A percentile compares a stretch with the other conserved stretches of the same genome.
Conservation (phyloP, 2,113 vertebrate genomes). For the human region GRCh38 chr6:119194001-119194500, state of each 20-base stretch:
- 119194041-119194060: constrained; percentile 26
- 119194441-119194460: too few species aligned
- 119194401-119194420: too few species aligned
- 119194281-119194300: not conserved
- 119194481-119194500: too few species aligned
- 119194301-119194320: not conserved
- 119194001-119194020: not conserved
- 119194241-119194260: not conserved
- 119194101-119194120: not conserved
- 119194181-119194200: not conserved
- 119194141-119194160: not conserved
- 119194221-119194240: constrained; percentile 14
- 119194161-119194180: not conserved
- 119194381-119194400: too few species aligned
- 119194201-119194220: not conserved
- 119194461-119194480: too few species aligned
- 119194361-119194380: too few species aligned
- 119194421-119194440: too few species aligned
- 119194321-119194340: not conserved
- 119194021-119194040: constrained; percentile 39
- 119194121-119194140: not conserved
- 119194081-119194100: constrained; percentile 20
- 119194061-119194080: constrained; percentile 1
- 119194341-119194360: not conserved
- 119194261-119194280: not conserved